A percentile compares a stretch with the other conserved stretches of the same genome.
These are phyloP conservation scores for Buathra laborator DNA, from an alignment of 2,888 invertebrate species.

Conservation along the genomic window DNA sequence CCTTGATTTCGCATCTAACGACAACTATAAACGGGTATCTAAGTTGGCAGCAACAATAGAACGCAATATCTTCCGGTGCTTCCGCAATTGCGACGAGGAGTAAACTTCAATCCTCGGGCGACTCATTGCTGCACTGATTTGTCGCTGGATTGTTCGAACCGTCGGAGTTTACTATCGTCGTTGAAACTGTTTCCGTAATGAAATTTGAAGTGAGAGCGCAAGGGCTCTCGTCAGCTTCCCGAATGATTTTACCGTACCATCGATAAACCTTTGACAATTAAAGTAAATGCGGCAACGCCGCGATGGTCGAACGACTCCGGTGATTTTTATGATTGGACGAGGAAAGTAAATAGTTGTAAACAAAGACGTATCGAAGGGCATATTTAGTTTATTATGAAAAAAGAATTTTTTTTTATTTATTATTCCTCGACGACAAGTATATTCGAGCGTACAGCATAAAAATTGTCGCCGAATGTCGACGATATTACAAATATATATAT, in stretches of 20 bases:
- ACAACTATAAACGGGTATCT: not conserved
- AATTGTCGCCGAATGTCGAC: constrained; percentile 12
- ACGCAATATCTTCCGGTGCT: not conserved
- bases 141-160: constrained; percentile 10
- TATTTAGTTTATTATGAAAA: constrained; percentile 22
- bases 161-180: constrained; percentile 5
- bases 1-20: not conserved
- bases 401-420: constrained; percentile 14
- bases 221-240: not conserved
- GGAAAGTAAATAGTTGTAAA: not conserved
- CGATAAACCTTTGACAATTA: not conserved
- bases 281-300: not conserved
- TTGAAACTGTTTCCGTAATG: not conserved
- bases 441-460: constrained; percentile 3
- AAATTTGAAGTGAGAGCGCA: not conserved
- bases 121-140: constrained; percentile 27
- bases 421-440: constrained; percentile 6
- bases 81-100: not conserved
- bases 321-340: not conserved
- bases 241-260: not conserved
- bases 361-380: constrained; percentile 5
- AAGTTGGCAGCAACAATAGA: not conserved
- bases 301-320: not conserved
- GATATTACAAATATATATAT: not conserved
- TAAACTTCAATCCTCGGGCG: constrained; percentile 5